Base-by-base conservation (phyloP, 1,140 invertebrate genomes). In the Maniola jurtina region DNA sequence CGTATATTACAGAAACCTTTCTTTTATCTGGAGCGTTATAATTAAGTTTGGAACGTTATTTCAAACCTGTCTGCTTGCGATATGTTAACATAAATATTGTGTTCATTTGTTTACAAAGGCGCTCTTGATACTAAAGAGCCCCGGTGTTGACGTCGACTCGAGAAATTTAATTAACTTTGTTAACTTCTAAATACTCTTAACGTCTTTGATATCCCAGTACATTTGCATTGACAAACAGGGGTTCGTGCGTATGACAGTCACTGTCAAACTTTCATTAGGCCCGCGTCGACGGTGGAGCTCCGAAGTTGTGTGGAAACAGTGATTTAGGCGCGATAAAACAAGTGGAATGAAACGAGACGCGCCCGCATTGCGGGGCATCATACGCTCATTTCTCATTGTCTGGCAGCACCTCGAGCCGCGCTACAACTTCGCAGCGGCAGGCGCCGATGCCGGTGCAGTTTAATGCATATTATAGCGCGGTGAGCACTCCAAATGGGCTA, bases 101-200 rank as follows among this genome's bases (percentile, higher is more conserved):
- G 81, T 89, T 80, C 73, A 74, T 78, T 82, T 85, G 80, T 85
- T 81, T 81, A 86, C 83, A 84, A 86, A 86, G 76, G 76, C 79
- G 76, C 83, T 80, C 84, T 86, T 86, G 81, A 81, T 84, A 80
- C 80, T 84, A 80, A 84, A 83, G 79, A 88, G 77, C 77, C 78
- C 70, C 79, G 73, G 72, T 76, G 81, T 79, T 80, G 81, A 84
- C 80, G 79, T 82, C 85, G 83, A 88, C 85, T 86, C 80, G 79
- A 73, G 78, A 80, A 87, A 88, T 90, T 89, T 90, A 90, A 90
- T 90, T 90, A 90, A 89, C 83, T 90, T 90, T 80, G 83, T 88
- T 90, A 90, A 89, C 84, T 90, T 86, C 82, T 86, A 90, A 90
- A 90, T 84, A 87, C 85, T 90, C 88, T 87, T 89, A 88, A 86